These are phyloP conservation scores for Phoenoteleia sp. DNA, from an alignment of 2,888 invertebrate species.

Conservation along the genomic window DNA sequence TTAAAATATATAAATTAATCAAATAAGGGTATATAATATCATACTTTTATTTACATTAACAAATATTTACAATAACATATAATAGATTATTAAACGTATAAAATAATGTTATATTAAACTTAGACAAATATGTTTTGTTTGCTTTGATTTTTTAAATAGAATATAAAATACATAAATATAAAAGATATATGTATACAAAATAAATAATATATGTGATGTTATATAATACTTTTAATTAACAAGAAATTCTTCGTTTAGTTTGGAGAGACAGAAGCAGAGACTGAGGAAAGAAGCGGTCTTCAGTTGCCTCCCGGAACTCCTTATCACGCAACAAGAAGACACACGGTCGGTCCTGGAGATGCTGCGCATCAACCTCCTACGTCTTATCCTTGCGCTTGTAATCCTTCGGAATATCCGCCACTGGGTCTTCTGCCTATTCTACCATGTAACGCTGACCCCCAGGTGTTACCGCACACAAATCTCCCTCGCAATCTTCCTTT, in stretches of 20 bases:
- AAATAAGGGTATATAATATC: too few species aligned
- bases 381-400: slow-evolving; percentile 83
- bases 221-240: too few species aligned
- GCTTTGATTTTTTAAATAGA: too few species aligned
- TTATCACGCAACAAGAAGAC: slow-evolving; percentile 91
- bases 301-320: slow-evolving; percentile 84
- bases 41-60: too few species aligned
- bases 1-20: too few species aligned
- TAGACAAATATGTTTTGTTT: too few species aligned
- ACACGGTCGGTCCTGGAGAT: slow-evolving; percentile 98
- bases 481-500: slow-evolving; percentile 94
- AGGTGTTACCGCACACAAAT: slow-evolving; percentile 93
- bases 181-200: too few species aligned
- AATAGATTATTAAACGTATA: too few species aligned
- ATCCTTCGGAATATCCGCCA: slow-evolving; percentile 81
- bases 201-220: too few species aligned
- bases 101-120: too few species aligned
- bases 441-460: slow-evolving; percentile 85
- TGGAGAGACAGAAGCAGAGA: slow-evolving; percentile 87
- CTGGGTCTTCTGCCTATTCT: slow-evolving; percentile 81
- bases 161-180: too few species aligned
- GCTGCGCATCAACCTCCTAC: slow-evolving; percentile 91
- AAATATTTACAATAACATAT: too few species aligned
- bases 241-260: slow-evolving; percentile 86
- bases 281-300: slow-evolving; percentile 84